These are phyloP conservation scores for Spatula clypeata DNA, from an alignment of 2,797 vertebrate species.

Conservation along the genomic window DNA sequence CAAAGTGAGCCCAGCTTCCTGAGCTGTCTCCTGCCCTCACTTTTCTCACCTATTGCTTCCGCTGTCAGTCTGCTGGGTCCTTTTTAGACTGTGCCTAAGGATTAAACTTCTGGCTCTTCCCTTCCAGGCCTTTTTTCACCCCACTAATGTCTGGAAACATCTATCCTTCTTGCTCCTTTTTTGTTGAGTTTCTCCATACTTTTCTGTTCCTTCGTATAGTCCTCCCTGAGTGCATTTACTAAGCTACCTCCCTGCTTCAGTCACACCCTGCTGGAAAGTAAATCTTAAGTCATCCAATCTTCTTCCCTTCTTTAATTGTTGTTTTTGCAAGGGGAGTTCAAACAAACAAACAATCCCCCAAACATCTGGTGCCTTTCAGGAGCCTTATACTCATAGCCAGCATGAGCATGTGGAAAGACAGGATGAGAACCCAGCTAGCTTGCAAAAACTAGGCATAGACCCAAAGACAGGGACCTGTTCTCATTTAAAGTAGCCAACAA, in stretches of 20 bases:
- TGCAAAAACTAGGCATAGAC: neutral
- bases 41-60: neutral
- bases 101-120: neutral
- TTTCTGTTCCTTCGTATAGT: neutral
- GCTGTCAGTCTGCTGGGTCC: neutral
- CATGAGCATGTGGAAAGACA: slow-evolving; percentile 10
- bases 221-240: neutral
- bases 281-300: slow-evolving; percentile 12
- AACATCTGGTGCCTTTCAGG: slow-evolving; percentile 58
- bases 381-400: slow-evolving; percentile 28
- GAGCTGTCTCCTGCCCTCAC: neutral
- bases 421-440: slow-evolving; percentile 17
- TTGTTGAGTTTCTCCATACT: neutral
- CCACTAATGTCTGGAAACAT: neutral
- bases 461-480: neutral
- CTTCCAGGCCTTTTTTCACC: neutral
- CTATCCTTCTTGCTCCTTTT: neutral
- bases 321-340: slow-evolving; percentile 48
- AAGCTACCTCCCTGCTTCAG: slow-evolving; percentile 7
- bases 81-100: neutral
- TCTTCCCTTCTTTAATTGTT: slow-evolving; percentile 28
- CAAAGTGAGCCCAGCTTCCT: neutral
- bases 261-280: slow-evolving; percentile 45
- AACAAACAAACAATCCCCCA: neutral
- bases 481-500: neutral